Evolutionary conservation across 2,797 vertebrate species (phyloP), one percentile per base, ranked within the genome.

Genomic region (Tiaroga cobitis): DNA sequence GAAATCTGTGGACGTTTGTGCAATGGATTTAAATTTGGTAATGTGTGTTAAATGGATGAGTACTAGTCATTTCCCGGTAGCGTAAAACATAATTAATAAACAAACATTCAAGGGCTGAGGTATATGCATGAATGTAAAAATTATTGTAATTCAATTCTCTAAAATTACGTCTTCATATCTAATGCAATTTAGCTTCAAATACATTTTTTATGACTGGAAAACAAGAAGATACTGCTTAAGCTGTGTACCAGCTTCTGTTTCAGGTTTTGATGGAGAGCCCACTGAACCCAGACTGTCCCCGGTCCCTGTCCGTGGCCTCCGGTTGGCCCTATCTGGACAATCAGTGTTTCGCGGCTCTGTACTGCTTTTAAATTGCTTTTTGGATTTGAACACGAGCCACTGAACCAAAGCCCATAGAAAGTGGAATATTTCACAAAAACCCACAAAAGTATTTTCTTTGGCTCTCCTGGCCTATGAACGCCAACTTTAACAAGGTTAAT

Each of bases 401-500:
- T 34, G 86, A 80, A 89, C 87, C 82, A 70, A 88, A 90, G 90
- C 89, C 41, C 88, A 89, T 75, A 88, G 84, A 88, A 90, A 94
- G 91, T 87, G 91, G 91, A 93, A 93, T 91, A 84, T 93, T 95
- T 95, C 90, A 88, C 80, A 84, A 86, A 91, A 92, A 74, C 61
- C 59, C 67, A 87, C 86, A 88, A 90, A 92, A 89, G 90, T 93
- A 87, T 95, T 95, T 94, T 94, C 92, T 93, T 95, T 95, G 95
- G 94, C 94, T 82, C 89, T 0, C 85, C 49, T 34, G 26, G 73
- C 86, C 87, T 92, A 89, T 90, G 93, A 92, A 92, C 89, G 92
- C 93, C 93, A 92, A 91, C 93, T 88, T 92, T 86, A 92, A 94
- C 93, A 89, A 93, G 91, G 92, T 92, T 95, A 95, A 95, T 94